Percentiles rank a stretch among this genome's conserved stretches.
These are phyloP conservation scores for Salarias fasciatus DNA, from an alignment of 2,797 vertebrate genomes.

Conservation along the genomic window DNA sequence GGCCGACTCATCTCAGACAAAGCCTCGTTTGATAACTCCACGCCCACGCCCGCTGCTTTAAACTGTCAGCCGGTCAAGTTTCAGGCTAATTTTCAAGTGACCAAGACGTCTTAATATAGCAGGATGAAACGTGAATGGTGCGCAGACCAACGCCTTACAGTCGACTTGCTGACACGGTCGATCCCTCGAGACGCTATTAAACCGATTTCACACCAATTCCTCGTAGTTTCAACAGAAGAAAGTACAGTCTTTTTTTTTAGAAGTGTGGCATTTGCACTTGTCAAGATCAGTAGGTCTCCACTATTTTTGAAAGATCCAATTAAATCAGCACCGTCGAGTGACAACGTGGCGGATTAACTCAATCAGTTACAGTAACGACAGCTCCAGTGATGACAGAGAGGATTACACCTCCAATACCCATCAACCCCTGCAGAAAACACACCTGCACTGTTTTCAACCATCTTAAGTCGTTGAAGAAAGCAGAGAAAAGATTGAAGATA, in stretches of 20 bases:
- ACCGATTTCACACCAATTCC: neutral
- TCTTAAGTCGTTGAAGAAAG: conserved; percentile 6
- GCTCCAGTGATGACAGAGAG: neutral
- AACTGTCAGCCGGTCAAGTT: conserved; percentile 27
- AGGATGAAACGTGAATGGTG: conserved; percentile 25
- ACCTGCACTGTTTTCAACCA: conserved; percentile 10
- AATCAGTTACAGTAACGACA: neutral
- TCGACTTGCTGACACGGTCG: neutral
- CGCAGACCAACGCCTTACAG: conserved; percentile 1
- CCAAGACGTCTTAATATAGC: conserved; percentile 9
- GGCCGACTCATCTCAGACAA: conserved; percentile 27
- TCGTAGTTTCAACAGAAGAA: conserved; percentile 1
- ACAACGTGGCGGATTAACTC: neutral
- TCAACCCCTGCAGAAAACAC: neutral
- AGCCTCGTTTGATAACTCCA: conserved; percentile 17
- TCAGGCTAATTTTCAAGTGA: neutral
- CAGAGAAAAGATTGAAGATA: conserved; percentile 5
- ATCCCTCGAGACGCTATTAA: neutral
- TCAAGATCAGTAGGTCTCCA: neutral
- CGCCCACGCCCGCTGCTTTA: conserved; percentile 12
- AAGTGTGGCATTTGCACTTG: neutral
- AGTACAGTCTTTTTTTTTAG: no score
- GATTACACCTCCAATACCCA: neutral
- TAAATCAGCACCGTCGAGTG: neutral
- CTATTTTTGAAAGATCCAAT: neutral